Evolutionary conservation across 2,888 invertebrate genomes (phyloP).

Genomic region (Pelosia muscerda): DNA sequence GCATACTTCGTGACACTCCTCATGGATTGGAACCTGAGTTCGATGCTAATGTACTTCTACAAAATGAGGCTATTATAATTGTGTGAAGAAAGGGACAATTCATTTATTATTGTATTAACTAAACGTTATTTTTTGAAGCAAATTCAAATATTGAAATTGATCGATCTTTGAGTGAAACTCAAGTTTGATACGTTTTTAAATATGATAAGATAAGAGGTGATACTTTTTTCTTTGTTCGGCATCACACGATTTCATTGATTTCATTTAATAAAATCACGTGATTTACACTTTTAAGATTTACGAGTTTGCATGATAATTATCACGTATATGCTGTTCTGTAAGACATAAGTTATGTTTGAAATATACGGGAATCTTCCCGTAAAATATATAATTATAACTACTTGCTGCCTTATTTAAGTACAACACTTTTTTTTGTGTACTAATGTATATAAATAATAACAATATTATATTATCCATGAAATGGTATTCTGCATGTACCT

Average conservation of each 20-base stretch:
- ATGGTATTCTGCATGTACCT: background rate
- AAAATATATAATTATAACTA: background rate
- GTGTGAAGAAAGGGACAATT: background rate
- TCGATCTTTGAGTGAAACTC: background rate
- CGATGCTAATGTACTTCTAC: constrained; percentile 94
- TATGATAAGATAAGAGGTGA: too few species aligned
- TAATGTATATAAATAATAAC: background rate
- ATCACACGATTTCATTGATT: too few species aligned
- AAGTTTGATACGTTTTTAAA: background rate
- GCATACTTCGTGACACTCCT: constrained; percentile 92
- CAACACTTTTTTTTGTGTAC: background rate
- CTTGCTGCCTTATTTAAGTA: background rate
- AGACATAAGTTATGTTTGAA: background rate
- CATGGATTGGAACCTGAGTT: constrained; percentile 94
- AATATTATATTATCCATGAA: background rate
- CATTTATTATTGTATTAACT: constrained; percentile 2
- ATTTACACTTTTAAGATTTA: too few species aligned
- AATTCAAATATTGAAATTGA: background rate
- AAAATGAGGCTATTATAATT: constrained; percentile 90
- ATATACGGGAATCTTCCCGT: background rate
- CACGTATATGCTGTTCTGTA: too few species aligned
- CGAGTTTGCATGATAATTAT: too few species aligned
- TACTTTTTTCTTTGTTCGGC: too few species aligned
- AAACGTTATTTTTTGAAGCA: background rate
- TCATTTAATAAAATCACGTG: too few species aligned